Conservation (phyloP, 2,888 invertebrate genomes). For the Drosophila diplacantha region DNA sequence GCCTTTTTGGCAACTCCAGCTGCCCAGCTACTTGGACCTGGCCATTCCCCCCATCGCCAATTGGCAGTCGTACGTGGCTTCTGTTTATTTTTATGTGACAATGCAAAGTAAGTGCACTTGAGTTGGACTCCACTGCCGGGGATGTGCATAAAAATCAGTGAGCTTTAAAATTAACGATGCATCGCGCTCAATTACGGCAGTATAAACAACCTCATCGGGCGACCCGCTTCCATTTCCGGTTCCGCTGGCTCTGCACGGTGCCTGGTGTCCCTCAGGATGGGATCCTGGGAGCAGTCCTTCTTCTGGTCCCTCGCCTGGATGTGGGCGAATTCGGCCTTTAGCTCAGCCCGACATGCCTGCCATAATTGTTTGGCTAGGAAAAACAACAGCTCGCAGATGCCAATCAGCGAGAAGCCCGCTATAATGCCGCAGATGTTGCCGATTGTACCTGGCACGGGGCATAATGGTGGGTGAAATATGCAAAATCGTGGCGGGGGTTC, state of each 20-base stretch:
- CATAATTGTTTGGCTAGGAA: slow-evolving; percentile 79
- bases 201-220: slow-evolving; percentile 62
- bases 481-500: slow-evolving; percentile 33
- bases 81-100: slow-evolving; percentile 67
- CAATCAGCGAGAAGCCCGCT: slow-evolving; percentile 82
- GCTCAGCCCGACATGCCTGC: slow-evolving; percentile 59
- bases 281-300: slow-evolving; percentile 1
- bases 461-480: slow-evolving; percentile 32
- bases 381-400: slow-evolving; percentile 81
- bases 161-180: slow-evolving; percentile 68
- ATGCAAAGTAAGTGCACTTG: slow-evolving; percentile 69
- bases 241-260: slow-evolving; percentile 37
- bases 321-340: slow-evolving; percentile 42
- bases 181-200: slow-evolving; percentile 67
- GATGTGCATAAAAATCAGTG: slow-evolving; percentile 64
- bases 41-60: slow-evolving; percentile 13
- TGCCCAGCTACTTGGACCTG: background rate
- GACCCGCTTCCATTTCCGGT: slow-evolving; percentile 17
- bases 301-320: slow-evolving; percentile 44
- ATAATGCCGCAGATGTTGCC: slow-evolving; percentile 83
- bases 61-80: slow-evolving; percentile 40
- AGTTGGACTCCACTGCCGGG: slow-evolving; percentile 40
- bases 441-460: slow-evolving; percentile 80
- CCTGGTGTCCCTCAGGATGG: slow-evolving; percentile 32
- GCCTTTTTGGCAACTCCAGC: slow-evolving; percentile 48